A percentile compares a stretch with the other conserved stretches of the same genome.
These are phyloP conservation scores for Mungos mungo DNA, from an alignment of 2,113 vertebrate species.

Conservation along the genomic window DNA sequence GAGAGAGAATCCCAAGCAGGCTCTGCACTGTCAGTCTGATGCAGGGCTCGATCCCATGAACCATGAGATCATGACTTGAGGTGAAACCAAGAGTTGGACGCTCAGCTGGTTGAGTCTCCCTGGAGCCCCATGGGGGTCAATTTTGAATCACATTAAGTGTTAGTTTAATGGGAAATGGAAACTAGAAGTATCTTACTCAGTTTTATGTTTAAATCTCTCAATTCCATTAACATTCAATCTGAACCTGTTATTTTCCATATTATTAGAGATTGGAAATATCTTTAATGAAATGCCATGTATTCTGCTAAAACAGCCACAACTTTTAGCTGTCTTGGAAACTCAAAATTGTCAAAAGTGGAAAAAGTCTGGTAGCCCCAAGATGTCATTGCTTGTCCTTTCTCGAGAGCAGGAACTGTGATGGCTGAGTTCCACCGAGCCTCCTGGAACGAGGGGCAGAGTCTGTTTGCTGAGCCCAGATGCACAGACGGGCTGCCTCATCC, in stretches of 20 bases:
- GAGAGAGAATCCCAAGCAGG: no score
- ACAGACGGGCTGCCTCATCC: not conserved
- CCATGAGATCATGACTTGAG: no score
- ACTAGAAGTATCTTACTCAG: not conserved
- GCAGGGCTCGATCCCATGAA: no score
- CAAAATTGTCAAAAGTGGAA: not conserved
- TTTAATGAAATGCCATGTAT: not conserved
- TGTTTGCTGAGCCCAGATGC: not conserved
- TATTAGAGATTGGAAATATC: not conserved
- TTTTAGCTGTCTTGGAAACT: not conserved
- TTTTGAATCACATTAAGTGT: not conserved
- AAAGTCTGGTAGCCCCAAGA: constrained; percentile 60
- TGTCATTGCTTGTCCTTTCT: constrained; percentile 59
- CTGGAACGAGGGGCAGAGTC: not conserved
- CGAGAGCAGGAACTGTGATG: not conserved
- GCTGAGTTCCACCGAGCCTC: not conserved
- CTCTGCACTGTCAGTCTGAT: no score
- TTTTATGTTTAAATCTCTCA: not conserved
- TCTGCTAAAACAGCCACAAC: not conserved
- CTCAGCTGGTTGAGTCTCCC: no score
- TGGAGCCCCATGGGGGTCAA: not conserved
- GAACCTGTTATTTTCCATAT: not conserved
- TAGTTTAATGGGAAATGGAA: not conserved
- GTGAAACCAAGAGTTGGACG: no score
- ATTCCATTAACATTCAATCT: no score